Base-by-base conservation (phyloP, 2,888 invertebrate genomes). In the Polydrusus tereticollis region DNA sequence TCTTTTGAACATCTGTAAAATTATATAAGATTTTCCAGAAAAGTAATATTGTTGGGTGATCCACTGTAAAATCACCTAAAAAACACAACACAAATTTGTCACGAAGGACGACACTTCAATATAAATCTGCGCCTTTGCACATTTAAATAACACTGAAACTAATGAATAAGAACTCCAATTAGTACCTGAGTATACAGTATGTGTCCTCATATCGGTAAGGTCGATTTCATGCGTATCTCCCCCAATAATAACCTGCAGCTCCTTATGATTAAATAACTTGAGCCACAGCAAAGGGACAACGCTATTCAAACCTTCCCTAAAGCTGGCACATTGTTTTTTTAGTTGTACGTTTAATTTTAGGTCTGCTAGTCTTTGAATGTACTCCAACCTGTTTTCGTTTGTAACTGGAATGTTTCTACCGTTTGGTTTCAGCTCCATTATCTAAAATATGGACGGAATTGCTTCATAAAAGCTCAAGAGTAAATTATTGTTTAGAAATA, bases 161-260 rank as follows among this genome's bases (percentile, higher is more conserved):
- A n/a, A 47, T n/a, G 3, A 29, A 29, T 29, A n/a, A n/a, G n/a
- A n/a, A n/a, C n/a, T n/a, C n/a, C n/a, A n/a, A n/a, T n/a, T n/a
- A n/a, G n/a, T 80, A 91, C 93, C 94, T 69, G 92, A 92, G 83
- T 99, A 99, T 80, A 92, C 92, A n/a, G 97, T 96, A 83, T 98
- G 91, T 43, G 88, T 87, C 81, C 91, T 91, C 73, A 99, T 87
- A 85, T 99, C 99, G 16, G 92, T 91, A 50, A 99, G 87, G 85
- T 99, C 97, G 38, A 99, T 95, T 59, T 98, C 96, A 76, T 95
- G 94, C 80, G 94, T 94, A 0, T 97, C 96, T 0, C 99, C 99
- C 0, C 98, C 98, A 75, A 99, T 95, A n/a, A 99, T 89, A 68
- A 96, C 93, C 85, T 99, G 98, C 70, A 99, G 87, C 86, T 99